phyloP scores from a whole-genome alignment of 2,888 invertebrate species.

The Eremobia ochroleuca region DNA sequence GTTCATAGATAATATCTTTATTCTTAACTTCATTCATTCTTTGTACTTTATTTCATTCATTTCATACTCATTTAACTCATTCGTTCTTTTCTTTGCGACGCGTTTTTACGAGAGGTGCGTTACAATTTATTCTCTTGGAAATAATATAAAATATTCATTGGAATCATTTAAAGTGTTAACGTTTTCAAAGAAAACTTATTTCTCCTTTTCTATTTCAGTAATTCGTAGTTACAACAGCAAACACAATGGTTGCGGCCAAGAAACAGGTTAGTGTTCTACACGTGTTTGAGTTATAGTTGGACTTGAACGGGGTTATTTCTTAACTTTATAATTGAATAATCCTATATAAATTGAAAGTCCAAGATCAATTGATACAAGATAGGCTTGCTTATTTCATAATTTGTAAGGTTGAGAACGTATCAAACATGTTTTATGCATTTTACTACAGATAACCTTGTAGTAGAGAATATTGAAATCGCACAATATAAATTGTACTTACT shows the following conservation, averaged over 20 bases:
- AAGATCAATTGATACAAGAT: conserved; percentile 83
- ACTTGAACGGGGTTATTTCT: conserved; percentile 77
- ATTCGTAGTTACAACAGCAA: conserved; percentile 56
- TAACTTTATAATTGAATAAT: conserved; percentile 64
- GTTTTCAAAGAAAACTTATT: conserved; percentile 15
- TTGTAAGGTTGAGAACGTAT: conserved; percentile 86
- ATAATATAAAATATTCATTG: background rate
- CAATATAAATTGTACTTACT: background rate
- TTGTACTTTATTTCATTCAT: background rate
- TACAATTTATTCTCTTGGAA: background rate
- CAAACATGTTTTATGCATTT: conserved; percentile 70
- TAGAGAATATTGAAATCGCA: background rate
- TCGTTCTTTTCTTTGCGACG: conserved; percentile 58
- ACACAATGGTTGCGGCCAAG: conserved; percentile 96
- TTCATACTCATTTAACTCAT: too few relatives aligned
- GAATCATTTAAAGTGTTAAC: background rate
- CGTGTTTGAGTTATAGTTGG: conserved; percentile 74
- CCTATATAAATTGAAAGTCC: conserved; percentile 76
- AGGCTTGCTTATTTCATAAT: conserved; percentile 85
- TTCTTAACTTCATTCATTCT: background rate
- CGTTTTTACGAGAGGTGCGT: conserved; percentile 60
- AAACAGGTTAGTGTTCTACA: conserved; percentile 93
- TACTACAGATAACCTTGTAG: conserved; percentile 58
- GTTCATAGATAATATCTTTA: background rate
- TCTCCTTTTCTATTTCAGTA: conserved; percentile 57